Evolutionary conservation across 1,140 invertebrate species (phyloP), one percentile per base, ranked within the genome.

Genomic region (Heliconius melpomene): DNA sequence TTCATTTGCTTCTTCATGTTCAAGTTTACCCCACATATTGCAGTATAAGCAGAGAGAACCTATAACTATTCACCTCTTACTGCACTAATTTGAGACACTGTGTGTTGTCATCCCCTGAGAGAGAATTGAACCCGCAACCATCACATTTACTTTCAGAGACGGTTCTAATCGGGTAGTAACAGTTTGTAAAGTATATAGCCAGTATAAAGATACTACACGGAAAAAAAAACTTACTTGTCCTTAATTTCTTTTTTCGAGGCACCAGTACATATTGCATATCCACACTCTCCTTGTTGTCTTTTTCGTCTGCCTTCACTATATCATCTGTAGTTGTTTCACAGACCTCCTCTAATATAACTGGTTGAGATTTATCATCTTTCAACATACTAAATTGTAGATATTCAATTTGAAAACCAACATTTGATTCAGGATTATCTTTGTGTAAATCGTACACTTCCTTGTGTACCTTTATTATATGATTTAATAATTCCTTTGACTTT

Each of bases 341-440:
- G 8, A 90, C 82, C 60, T 91, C 88, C 26, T 86, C 88, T 9
- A 92, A 73, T 57, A 92, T 86, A 2, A 93, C 85, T 11, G 89
- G 83, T 13, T 91, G 79, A 8, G 74, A 75, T 82, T 89, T 90
- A 38, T 89, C 88, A 66, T 91, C 90, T 78, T 91, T 91, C 29
- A 90, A 77, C 75, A 89, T 83, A 82, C 87, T 91, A 18, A 92
- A 84, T 76, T 94, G 87, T n/a, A 94, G 78, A 77, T 92, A 94
- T 74, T 94, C 93, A 50, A 94, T 92, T 74, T 90, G 90, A 72
- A 91, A 94, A 13, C 93, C 91, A 0, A 91, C 86, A 1, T 85
- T 82, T 46, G 87, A 82, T 75, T 92, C 88, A 0, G 87, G 80
- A 79, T 88, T 88, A 23, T 89, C 87, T 75, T 86, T 87, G 54